phyloP scores from a whole-genome alignment of 2,888 invertebrate species.

The Clanis bilineata region DNA sequence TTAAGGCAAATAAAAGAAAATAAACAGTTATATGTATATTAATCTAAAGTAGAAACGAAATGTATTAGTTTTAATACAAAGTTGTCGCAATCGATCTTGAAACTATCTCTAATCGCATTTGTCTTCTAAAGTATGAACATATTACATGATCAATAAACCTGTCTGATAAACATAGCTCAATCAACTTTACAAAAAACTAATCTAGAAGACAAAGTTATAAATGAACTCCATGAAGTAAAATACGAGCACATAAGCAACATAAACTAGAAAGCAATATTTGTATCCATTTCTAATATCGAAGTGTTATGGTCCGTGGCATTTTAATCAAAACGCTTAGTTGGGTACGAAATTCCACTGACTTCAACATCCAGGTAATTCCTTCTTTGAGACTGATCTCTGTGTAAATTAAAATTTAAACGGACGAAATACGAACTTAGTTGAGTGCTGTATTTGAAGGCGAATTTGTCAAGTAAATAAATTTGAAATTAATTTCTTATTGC shows the following conservation, averaged over 20 bases:
- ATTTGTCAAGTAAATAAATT: conserved; percentile 7
- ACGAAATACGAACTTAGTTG: not conserved
- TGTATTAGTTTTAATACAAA: no score
- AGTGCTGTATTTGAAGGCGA: not conserved
- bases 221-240: not conserved
- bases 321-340: not conserved
- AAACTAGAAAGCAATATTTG: not conserved
- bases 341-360: not conserved
- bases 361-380: not conserved
- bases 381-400: not conserved
- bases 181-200: not conserved
- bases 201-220: not conserved
- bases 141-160: not conserved
- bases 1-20: no score
- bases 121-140: not conserved
- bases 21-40: no score
- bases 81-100: no score
- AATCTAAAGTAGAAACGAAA: no score
- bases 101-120: no score
- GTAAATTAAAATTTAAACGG: conserved; percentile 8
- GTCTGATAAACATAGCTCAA: not conserved
- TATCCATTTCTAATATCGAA: not conserved
- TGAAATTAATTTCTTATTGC: not conserved
- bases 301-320: not conserved
- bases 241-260: not conserved